These are phyloP conservation scores for Clepsis dumicolana DNA, from an alignment of 2,888 invertebrate genomes.

Conservation along the genomic window DNA sequence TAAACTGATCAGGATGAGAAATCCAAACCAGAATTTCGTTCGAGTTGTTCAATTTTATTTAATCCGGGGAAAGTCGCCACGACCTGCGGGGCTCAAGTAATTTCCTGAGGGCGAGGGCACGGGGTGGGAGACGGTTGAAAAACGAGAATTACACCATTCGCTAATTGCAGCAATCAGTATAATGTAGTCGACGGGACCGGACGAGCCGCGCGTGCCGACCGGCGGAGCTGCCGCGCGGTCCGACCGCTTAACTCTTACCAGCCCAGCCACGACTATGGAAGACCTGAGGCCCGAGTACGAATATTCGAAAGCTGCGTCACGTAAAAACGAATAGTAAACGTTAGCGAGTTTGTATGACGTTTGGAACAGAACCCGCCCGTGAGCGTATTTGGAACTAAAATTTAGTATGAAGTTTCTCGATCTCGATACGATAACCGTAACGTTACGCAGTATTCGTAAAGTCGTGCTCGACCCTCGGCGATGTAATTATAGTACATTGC, in stretches of 20 bases:
- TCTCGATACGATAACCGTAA: too few species aligned
- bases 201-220: conserved; percentile 13
- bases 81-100: conserved; percentile 80
- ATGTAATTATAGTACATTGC: too few species aligned
- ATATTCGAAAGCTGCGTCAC: too few species aligned
- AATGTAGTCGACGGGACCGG: conserved; percentile 80
- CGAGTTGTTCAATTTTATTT: conserved; percentile 81
- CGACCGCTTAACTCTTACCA: too few species aligned
- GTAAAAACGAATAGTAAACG: too few species aligned
- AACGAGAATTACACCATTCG: conserved; percentile 84
- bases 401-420: too few species aligned
- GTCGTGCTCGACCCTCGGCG: too few species aligned
- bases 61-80: conserved; percentile 75
- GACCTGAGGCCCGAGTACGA: too few species aligned
- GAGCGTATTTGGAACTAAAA: too few species aligned
- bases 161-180: conserved; percentile 85
- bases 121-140: conserved; percentile 70
- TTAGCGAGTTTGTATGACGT: too few species aligned
- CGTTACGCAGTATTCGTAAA: too few species aligned
- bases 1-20: conserved; percentile 71
- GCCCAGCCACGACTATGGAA: not conserved
- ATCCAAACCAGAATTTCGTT: conserved; percentile 79
- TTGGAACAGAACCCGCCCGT: too few species aligned
- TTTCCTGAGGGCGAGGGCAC: conserved; percentile 67
- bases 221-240: conserved; percentile 17